Conservation (phyloP, 35 echinoderm and acorn worm genomes). For the Lytechinus pictus region DNA sequence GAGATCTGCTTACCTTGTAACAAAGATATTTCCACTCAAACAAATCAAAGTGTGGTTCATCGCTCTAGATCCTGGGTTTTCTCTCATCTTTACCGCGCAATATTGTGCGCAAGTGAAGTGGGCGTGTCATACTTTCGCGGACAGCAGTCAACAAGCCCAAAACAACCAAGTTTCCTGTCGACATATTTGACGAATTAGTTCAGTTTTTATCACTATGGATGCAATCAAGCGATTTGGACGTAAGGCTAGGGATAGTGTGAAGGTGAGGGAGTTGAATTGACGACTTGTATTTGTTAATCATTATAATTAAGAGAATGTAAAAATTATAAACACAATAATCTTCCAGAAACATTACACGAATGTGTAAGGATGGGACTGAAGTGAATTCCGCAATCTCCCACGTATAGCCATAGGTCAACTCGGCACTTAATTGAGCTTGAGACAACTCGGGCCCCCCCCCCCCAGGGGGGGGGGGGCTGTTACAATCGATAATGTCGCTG, state of each 20-base stretch:
- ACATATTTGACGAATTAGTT: background rate
- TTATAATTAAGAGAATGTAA: background rate
- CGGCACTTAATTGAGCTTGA: too few relatives aligned
- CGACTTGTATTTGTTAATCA: background rate
- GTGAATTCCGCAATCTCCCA: background rate
- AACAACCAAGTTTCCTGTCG: background rate
- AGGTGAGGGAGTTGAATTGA: background rate
- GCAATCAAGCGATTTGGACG: slow-evolving; percentile 41
- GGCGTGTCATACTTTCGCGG: background rate
- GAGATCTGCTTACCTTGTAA: too few relatives aligned
- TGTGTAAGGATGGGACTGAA: background rate
- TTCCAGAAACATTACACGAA: background rate
- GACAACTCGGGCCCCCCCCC: too few relatives aligned
- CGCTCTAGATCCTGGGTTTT: too few relatives aligned
- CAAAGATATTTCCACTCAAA: too few relatives aligned
- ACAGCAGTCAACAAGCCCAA: background rate
- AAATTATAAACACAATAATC: background rate
- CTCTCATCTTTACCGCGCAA: too few relatives aligned
- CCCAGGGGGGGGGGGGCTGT: too few relatives aligned
- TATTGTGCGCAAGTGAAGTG: background rate
- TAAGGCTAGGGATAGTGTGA: slow-evolving; percentile 45
- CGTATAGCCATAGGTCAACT: too few relatives aligned
- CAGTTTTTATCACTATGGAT: background rate
- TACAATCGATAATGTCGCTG: too few relatives aligned
- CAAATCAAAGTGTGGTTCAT: too few relatives aligned